Base-by-base conservation (phyloP, 2,797 vertebrate genomes). In the Aulostomus chinensis region DNA sequence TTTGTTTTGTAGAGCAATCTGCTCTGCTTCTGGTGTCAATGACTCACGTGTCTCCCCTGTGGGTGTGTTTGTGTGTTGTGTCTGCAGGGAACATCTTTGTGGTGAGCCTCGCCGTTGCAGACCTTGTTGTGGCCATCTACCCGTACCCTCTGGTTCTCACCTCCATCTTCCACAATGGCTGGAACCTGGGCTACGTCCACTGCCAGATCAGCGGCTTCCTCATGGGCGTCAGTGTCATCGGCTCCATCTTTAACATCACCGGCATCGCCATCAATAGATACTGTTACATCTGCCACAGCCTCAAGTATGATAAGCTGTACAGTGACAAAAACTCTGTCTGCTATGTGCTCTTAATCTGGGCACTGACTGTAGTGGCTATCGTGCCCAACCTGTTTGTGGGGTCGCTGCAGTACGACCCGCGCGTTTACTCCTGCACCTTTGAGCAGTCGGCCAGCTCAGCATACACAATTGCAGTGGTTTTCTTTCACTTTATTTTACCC, bases 241-340 rank as follows among this genome's bases (percentile, higher is more conserved):
- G 95, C 86, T 98, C 96, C 5, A 92, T 99, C 77, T 98, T 99
- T 86, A 99, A 94, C 81, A 98, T 99, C 83, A 94, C 96, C 0
- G 96, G 94, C 67, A 98, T 99, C 8, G 97, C 97, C 71, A 86
- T 99, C 64, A 99, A 99, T 76, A 92, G 96, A 17, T 98, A 99
- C 83, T 98, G 97, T 76, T 98, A 96, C 64, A 96, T 98, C 88
- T 98, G 96, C 84, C 96, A 98, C 89, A 96, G 96, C 64, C 92
- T 97, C 75, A 94, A 92, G 75, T 98, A 98, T 0, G 93, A 97
- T 77, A 94, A 89, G 65, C 87, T 97, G 37, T 99, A 94, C 87
- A 97, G 95, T 2, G 85, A 93, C 90, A 95, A 89, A 76, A 97
- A 96, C 78, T 93, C 96, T 0, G 75, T 97, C 32, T 95, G 94